Conservation (phyloP, 2,113 vertebrate genomes). For the Sinosuthora webbiana region DNA sequence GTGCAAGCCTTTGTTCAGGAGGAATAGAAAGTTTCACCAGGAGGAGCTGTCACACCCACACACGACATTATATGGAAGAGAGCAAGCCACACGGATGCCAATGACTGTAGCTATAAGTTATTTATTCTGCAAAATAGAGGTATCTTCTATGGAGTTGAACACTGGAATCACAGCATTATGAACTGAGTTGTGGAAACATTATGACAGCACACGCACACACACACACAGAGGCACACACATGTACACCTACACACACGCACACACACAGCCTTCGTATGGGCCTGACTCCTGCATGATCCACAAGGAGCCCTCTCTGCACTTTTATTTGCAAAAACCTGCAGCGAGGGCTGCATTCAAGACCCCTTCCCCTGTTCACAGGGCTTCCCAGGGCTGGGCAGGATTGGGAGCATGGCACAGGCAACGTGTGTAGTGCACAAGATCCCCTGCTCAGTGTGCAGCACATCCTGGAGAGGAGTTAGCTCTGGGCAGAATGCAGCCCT, state of each 20-base stretch:
- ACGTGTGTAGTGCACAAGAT: background rate
- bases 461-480: background rate
- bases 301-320: background rate
- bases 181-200: conserved; percentile 48
- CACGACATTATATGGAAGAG: background rate
- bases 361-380: background rate
- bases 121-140: conserved; percentile 74
- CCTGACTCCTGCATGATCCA: background rate
- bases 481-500: background rate
- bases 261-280: background rate
- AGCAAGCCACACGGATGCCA: background rate
- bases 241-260: background rate
- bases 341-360: background rate
- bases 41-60: conserved; percentile 4
- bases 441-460: background rate
- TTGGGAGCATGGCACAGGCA: background rate
- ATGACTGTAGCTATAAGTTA: conserved; percentile 62
- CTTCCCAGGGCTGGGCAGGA: background rate
- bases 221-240: background rate
- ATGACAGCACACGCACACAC: conserved; percentile 28
- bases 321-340: background rate
- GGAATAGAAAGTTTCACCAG: background rate
- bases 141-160: conserved; percentile 60
- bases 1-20: background rate
- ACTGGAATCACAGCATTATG: conserved; percentile 54